phyloP scores from a whole-genome alignment of 2,888 invertebrate genomes.

The Toxonevra muliebris region DNA sequence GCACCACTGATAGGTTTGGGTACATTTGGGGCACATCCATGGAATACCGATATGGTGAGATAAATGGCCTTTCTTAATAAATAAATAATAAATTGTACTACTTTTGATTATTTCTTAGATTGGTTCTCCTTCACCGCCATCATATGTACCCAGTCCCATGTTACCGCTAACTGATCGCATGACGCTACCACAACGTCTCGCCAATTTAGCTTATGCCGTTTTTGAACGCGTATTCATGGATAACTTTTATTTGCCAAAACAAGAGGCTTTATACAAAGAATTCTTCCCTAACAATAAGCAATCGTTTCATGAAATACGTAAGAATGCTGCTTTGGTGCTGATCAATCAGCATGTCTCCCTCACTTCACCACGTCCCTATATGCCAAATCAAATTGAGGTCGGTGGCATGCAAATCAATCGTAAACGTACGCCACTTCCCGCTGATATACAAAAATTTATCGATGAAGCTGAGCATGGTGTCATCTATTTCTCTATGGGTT shows the following conservation, averaged over 20 bases:
- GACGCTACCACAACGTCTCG: conserved; percentile 57
- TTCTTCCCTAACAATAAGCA: conserved; percentile 53
- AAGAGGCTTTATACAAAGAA: conserved; percentile 51
- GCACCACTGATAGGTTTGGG: conserved; percentile 57
- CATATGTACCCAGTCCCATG: conserved; percentile 56
- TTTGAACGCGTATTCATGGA: conserved; percentile 48
- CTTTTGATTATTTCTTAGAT: conserved; percentile 33
- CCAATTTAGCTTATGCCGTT: conserved; percentile 53
- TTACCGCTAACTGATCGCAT: conserved; percentile 58
- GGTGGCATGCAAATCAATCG: conserved; percentile 63
- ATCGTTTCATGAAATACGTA: conserved; percentile 48
- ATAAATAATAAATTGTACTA: no score
- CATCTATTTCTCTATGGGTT: conserved; percentile 67
- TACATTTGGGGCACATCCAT: conserved; percentile 55
- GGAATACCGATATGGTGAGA: conserved; percentile 57
- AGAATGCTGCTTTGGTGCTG: conserved; percentile 55
- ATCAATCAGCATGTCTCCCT: conserved; percentile 61
- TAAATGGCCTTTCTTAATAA: neutral
- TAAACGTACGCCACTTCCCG: conserved; percentile 52
- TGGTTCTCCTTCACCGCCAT: conserved; percentile 58
- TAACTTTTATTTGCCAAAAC: conserved; percentile 54
- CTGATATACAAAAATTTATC: conserved; percentile 61
- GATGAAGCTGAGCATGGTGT: conserved; percentile 64
- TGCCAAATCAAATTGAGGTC: conserved; percentile 64
- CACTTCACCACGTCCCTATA: conserved; percentile 58